A percentile compares a stretch with the other conserved stretches of the same genome.
Evolutionary conservation across 2,888 invertebrate species (phyloP).

Genomic region (Sinopyrophorus schimmeli): DNA sequence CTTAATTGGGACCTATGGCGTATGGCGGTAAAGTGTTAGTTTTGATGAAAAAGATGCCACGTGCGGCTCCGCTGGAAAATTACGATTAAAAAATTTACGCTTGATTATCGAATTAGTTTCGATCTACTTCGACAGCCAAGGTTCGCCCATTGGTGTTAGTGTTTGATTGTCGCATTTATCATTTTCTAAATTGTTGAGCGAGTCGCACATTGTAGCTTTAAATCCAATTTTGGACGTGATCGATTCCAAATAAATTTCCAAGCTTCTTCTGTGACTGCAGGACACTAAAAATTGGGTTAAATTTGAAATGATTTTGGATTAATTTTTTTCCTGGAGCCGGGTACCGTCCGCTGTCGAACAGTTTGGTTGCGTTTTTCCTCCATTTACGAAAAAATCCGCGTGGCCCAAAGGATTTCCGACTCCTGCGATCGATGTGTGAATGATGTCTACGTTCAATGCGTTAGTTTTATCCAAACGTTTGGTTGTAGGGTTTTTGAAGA

Average conservation of each 20-base stretch:
- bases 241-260: conserved; percentile 26
- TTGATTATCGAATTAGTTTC: not conserved
- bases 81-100: too few relatives aligned
- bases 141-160: conserved; percentile 24
- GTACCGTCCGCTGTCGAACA: conserved; percentile 23
- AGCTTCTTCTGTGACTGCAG: conserved; percentile 27
- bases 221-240: conserved; percentile 23
- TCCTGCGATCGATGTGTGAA: conserved; percentile 24
- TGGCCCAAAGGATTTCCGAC: conserved; percentile 7
- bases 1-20: too few relatives aligned
- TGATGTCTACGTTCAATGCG: conserved; percentile 26
- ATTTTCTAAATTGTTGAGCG: conserved; percentile 21
- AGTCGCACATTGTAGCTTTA: conserved; percentile 22
- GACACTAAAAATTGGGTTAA: conserved; percentile 14
- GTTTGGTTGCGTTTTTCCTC: conserved; percentile 20
- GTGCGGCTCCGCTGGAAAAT: conserved; percentile 16
- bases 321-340: not conserved
- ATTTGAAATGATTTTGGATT: not conserved
- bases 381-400: conserved; percentile 29
- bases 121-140: conserved; percentile 22
- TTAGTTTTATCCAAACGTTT: conserved; percentile 14
- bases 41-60: conserved; percentile 19
- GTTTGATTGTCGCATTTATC: conserved; percentile 24
- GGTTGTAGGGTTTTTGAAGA: conserved; percentile 8
- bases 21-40: conserved; percentile 11